Percentiles rank a stretch among this genome's conserved stretches.
phyloP scores from a whole-genome alignment of 2,888 invertebrate genomes.

The Apodemia hepburni region DNA sequence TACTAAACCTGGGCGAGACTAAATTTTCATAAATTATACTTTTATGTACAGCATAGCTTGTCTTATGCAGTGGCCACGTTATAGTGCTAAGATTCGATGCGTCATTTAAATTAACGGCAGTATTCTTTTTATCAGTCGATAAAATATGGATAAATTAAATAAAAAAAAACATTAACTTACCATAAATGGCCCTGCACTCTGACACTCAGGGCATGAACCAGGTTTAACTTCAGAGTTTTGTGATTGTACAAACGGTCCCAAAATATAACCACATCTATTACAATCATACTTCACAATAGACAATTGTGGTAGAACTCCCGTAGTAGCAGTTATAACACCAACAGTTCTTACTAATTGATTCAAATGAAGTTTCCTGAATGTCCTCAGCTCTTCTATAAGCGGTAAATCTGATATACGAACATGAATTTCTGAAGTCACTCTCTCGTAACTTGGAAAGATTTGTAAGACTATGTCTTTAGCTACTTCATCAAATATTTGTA shows the following conservation, averaged over 20 bases:
- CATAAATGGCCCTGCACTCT: slow-evolving; percentile 96
- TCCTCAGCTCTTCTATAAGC: slow-evolving; percentile 96
- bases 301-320: slow-evolving; percentile 96
- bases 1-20: too few species aligned
- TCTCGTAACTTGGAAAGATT: slow-evolving; percentile 97
- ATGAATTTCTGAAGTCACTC: slow-evolving; percentile 96
- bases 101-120: too few species aligned
- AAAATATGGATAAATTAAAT: too few species aligned
- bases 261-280: slow-evolving; percentile 94
- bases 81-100: too few species aligned
- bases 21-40: too few species aligned
- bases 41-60: too few species aligned
- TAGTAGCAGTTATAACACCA: slow-evolving; percentile 98
- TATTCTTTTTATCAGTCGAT: too few species aligned
- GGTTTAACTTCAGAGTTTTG: slow-evolving; percentile 97
- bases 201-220: slow-evolving; percentile 98
- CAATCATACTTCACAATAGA: slow-evolving; percentile 98
- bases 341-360: slow-evolving; percentile 93
- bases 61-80: too few species aligned
- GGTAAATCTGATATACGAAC: slow-evolving; percentile 97
- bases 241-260: slow-evolving; percentile 97
- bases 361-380: slow-evolving; percentile 92
- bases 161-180: slow-evolving; percentile 68
- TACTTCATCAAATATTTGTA: slow-evolving; percentile 97
- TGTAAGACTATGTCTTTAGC: slow-evolving; percentile 95